Conservation (phyloP, 2,113 vertebrate species). For the Ptychochromis oligacanthus region DNA sequence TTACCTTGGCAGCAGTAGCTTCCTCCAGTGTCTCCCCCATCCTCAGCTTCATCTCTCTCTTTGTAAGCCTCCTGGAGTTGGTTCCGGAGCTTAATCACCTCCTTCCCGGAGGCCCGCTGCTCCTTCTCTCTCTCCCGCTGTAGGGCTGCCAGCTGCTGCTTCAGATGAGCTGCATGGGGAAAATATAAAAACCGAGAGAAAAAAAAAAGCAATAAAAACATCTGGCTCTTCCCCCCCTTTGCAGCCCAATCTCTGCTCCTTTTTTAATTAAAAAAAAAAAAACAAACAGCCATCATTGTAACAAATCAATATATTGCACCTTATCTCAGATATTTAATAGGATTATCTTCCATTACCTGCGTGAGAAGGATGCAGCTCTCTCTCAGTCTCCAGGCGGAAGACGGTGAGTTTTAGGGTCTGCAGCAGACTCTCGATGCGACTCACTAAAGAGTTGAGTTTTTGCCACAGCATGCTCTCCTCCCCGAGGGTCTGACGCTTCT, state of each 20-base stretch:
- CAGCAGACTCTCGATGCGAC: background rate
- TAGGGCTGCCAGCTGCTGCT: constrained; percentile 49
- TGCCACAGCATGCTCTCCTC: background rate
- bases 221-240: background rate
- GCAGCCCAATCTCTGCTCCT: background rate
- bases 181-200: background rate
- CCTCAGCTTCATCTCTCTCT: constrained; percentile 42
- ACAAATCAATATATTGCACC: background rate
- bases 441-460: background rate
- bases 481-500: background rate
- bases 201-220: background rate
- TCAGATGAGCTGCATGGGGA: constrained; percentile 66
- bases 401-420: constrained; percentile 15
- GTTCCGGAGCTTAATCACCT: constrained; percentile 60
- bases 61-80: constrained; percentile 63
- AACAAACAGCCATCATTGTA: background rate
- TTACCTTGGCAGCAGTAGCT: constrained; percentile 69
- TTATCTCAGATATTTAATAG: background rate
- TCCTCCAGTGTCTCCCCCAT: constrained; percentile 74
- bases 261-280: background rate
- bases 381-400: constrained; percentile 14
- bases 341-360: constrained; percentile 5
- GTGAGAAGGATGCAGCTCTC: background rate
- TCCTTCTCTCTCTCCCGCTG: constrained; percentile 32
- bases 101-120: constrained; percentile 29